Evolutionary conservation across 1,140 invertebrate species (phyloP), one percentile per base, ranked within the genome.

Genomic region (Linepithema humile): DNA sequence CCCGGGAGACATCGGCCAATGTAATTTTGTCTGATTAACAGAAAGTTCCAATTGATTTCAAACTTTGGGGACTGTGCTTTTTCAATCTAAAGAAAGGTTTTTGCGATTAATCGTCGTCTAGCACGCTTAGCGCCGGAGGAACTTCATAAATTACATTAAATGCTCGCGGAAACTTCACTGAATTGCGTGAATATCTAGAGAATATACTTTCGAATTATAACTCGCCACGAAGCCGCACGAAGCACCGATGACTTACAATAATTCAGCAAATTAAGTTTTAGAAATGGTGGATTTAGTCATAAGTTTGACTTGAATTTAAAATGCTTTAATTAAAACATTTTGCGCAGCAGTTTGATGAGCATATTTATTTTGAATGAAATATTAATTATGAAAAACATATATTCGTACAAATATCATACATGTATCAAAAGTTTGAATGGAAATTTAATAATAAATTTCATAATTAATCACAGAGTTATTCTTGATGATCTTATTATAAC

Each of bases 81-180:
- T 80, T 80, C 75, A 80, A 80, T 80, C 23, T 57, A 40, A 23
- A 80, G 75, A 40, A 80, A 80, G 50, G 26, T 70, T 55, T 77
- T 43, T 29, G 75, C 17, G 64, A 40, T 23, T 80, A 80, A 80
- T 80, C 59, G 75, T 26, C 26, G 35, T 35, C n/a, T 7, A 4
- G 20, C n/a, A 48, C 32, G 23, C 64, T 69, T 48, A 26, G 12
- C 15, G 64, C 35, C 48, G 12, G 10, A 40, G 48, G 23, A 70
- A 70, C 64, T 80, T 80, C 17, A 53, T 32, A 78, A 80, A 80
- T 35, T 55, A 38, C 64, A 48, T 80, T 80, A 70, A 80, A 29
- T 35, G 35, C 23, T 77, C 4, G 35, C n/a, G 26, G 64, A 70
- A 80, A 80, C 64, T 80, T 78, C 12, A 45, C 23, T n/a, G 62